Base-by-base conservation (phyloP, 2,888 invertebrate genomes). In the Conus canariensis region DNA sequence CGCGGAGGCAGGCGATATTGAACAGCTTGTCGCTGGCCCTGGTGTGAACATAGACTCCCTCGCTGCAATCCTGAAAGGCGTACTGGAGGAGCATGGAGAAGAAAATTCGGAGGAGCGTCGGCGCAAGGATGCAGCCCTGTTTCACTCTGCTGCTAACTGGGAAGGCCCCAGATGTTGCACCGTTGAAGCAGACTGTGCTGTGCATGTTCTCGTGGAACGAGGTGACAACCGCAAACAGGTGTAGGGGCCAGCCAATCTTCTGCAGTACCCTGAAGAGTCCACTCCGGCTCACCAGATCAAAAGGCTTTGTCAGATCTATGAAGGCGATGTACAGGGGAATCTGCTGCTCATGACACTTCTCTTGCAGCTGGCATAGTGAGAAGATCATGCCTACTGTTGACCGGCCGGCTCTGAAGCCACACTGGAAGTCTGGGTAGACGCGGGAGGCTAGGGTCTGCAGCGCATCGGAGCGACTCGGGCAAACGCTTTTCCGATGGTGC, bases 381-480 rank as follows among this genome's bases (percentile, higher is more conserved):
- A 90, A 91, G 14, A 88, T 88, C 91, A 92, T 92, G 90, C 92
- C 92, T 25, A 87, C 59, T 10, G 90, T 90, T 30, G 86, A 90
- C 7, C 80, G 45, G 6, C n/a, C 77, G 12, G 85, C 86, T 19
- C 90, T 60, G 85, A 92, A 92, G 67, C 91, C 90, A 64, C 93
- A 93, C 88, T 92, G 91, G 1, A 92, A 91, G n/a, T 93, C 91
- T 60, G 92, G 91, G 25, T 91, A 92, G 22, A 93, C 86, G 3
- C 88, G 83, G 0, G 91, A 90, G 30, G 91, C 92, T 45, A 92
- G 45, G 14, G 5, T 67, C 60, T 91, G 91, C 7, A 90, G 89
- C 88, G 0, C 2, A 19, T 67, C 3, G 88, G 85, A 6, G 83
- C 59, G 14, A 88, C 86, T 7, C 59, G 85, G 19, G 87, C 80